phyloP scores from a whole-genome alignment of 1,140 invertebrate species.

The Brachionus koreanus region DNA sequence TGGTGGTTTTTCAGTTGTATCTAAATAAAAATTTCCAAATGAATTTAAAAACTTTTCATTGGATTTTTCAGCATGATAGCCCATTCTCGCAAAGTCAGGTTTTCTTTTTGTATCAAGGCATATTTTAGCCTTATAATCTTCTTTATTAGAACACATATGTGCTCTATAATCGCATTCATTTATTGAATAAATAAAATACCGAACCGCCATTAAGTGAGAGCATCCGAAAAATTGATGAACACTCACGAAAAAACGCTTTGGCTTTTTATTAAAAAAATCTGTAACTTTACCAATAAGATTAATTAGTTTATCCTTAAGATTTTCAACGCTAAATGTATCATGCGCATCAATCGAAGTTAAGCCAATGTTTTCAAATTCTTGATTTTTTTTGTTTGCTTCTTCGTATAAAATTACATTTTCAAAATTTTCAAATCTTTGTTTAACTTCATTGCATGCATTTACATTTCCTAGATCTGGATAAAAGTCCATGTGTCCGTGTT shows the following conservation, averaged over 20 bases:
- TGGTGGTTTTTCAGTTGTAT: background rate
- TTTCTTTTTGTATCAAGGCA: background rate
- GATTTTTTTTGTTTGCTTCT: background rate
- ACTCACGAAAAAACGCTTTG: background rate
- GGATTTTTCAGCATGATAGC: constrained; percentile 25
- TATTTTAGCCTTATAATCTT: background rate
- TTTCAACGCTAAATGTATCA: background rate
- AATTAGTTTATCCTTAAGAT: background rate
- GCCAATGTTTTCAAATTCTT: background rate
- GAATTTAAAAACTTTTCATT: background rate
- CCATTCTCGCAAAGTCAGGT: constrained; percentile 23
- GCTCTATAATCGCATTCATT: constrained; percentile 30
- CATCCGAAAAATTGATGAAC: constrained; percentile 39
- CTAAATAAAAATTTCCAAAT: constrained; percentile 13
- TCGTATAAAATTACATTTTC: constrained; percentile 42
- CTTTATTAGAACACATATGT: background rate
- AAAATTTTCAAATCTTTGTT: background rate
- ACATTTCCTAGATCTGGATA: constrained; percentile 27
- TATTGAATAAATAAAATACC: constrained; percentile 42
- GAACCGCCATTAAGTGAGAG: constrained; percentile 27
- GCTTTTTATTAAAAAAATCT: background rate
- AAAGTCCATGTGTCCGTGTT: constrained; percentile 39
- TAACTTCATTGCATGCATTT: constrained; percentile 31
- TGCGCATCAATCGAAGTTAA: background rate
- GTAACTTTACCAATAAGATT: background rate